A percentile compares a stretch with the other conserved stretches of the same genome.
These are phyloP conservation scores for Aviceda leuphotes DNA, from an alignment of 2,797 vertebrate species.

Conservation along the genomic window DNA sequence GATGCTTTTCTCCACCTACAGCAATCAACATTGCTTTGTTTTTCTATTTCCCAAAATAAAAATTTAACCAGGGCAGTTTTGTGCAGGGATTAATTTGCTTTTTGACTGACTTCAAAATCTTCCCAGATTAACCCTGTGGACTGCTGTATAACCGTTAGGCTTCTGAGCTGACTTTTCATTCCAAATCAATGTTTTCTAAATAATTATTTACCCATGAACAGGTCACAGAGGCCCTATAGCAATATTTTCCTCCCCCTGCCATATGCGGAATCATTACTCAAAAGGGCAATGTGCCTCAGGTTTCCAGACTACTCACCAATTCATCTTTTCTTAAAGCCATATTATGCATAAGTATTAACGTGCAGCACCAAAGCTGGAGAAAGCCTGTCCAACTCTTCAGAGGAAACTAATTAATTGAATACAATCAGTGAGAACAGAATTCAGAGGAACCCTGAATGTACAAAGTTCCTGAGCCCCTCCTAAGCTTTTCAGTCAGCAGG, in stretches of 20 bases:
- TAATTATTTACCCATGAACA: constrained; percentile 43
- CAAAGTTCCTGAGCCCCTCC: background rate
- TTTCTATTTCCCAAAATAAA: background rate
- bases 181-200: constrained; percentile 41
- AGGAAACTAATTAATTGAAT: background rate
- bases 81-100: background rate
- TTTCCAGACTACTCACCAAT: background rate
- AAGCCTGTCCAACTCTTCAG: background rate
- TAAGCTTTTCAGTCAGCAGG: background rate
- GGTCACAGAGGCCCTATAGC: background rate
- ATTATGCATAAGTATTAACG: background rate
- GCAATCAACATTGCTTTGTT: background rate
- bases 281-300: constrained; percentile 30
- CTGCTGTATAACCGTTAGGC: background rate
- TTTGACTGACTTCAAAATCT: background rate
- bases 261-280: background rate
- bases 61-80: background rate
- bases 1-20: background rate
- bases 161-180: constrained; percentile 24
- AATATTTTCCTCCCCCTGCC: background rate
- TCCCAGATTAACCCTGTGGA: background rate
- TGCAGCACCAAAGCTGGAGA: background rate
- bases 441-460: background rate
- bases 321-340: constrained; percentile 31
- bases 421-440: background rate